A percentile compares a stretch with the other conserved stretches of the same genome.
phyloP scores from a whole-genome alignment of 2,888 invertebrate genomes.

The Gari tellinella region DNA sequence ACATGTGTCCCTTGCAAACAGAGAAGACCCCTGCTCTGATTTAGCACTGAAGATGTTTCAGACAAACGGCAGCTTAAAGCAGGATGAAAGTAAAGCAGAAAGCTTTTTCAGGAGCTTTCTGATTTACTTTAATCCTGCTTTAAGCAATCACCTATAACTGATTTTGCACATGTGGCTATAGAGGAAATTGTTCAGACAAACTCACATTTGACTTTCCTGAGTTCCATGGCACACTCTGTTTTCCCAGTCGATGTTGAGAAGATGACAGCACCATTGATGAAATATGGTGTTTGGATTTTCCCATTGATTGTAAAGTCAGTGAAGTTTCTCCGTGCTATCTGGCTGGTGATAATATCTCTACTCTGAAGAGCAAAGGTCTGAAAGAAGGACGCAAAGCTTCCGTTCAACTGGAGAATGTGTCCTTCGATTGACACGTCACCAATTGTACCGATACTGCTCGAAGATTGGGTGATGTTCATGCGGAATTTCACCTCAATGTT shows the following conservation, averaged over 20 bases:
- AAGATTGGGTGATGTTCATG: constrained; percentile 46
- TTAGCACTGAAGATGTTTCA: no score
- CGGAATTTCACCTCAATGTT: constrained; percentile 11
- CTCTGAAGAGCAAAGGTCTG: constrained; percentile 38
- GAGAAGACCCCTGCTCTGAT: no score
- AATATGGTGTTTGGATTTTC: constrained; percentile 13
- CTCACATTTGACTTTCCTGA: constrained; percentile 39
- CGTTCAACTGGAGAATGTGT: constrained; percentile 33
- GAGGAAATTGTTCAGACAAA: no score
- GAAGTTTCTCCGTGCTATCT: constrained; percentile 36
- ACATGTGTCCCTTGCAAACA: no score
- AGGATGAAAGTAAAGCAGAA: no score
- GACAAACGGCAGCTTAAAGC: no score
- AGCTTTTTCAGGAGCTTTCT: no score
- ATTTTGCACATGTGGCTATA: no score
- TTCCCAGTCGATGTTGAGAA: constrained; percentile 19
- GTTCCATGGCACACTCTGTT: constrained; percentile 28
- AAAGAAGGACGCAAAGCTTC: constrained; percentile 34
- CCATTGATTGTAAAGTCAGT: constrained; percentile 46
- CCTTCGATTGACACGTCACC: constrained; percentile 24
- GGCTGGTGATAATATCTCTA: constrained; percentile 8
- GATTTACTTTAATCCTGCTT: no score
- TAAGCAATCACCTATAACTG: no score
- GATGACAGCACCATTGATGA: constrained; percentile 45
- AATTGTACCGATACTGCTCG: constrained; percentile 34